phyloP scores from a whole-genome alignment of 2,888 invertebrate species.

The Creontiades dilutus region DNA sequence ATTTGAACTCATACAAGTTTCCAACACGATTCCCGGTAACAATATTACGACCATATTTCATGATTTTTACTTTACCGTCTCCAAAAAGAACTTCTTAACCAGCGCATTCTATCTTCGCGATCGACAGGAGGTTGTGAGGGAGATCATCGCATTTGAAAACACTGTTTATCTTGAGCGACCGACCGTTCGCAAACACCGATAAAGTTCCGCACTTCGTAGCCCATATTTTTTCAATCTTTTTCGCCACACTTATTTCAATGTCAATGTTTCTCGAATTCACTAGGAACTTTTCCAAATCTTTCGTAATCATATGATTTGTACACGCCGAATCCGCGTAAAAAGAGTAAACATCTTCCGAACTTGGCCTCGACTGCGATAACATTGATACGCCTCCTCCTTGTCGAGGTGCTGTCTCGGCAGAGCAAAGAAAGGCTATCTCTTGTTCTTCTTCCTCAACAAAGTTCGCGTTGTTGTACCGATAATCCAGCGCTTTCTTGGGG shows the following conservation, averaged over 20 bases:
- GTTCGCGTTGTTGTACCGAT: background rate
- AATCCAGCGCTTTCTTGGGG: background rate
- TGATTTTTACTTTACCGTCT: background rate
- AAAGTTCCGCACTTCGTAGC: slow-evolving; percentile 34
- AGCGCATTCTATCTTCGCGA: background rate
- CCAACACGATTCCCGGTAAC: background rate
- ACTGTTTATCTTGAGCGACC: slow-evolving; percentile 19
- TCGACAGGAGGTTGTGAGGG: background rate
- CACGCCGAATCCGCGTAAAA: slow-evolving; percentile 38
- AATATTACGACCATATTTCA: background rate
- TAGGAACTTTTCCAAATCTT: slow-evolving; percentile 3
- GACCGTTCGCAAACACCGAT: background rate
- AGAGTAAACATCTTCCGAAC: background rate
- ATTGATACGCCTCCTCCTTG: background rate
- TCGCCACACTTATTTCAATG: slow-evolving; percentile 48
- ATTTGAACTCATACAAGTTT: slow-evolving; percentile 17
- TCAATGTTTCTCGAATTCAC: background rate
- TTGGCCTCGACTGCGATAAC: background rate
- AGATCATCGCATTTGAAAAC: background rate
- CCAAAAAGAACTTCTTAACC: background rate
- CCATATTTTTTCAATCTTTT: background rate
- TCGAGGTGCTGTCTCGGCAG: slow-evolving; percentile 23
- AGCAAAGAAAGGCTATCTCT: slow-evolving; percentile 28
- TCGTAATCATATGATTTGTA: slow-evolving; percentile 10
- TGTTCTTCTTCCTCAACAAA: background rate